Evolutionary conservation across 2,113 vertebrate genomes (phyloP).

Genomic region (Pteronura brasiliensis): DNA sequence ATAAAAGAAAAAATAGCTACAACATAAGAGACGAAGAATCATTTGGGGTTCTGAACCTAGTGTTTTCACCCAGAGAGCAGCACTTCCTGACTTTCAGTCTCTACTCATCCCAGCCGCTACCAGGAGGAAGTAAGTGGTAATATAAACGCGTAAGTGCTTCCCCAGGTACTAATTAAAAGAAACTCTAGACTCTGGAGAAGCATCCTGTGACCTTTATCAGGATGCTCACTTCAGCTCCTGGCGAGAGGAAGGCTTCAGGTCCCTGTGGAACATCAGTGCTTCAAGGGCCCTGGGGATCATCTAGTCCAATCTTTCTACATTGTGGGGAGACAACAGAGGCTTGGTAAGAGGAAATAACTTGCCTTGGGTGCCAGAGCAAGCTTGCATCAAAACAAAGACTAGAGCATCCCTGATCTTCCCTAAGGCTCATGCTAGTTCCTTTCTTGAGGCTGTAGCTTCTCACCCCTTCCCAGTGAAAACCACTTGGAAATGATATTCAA

Average conservation of each 20-base stretch:
- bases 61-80: not conserved
- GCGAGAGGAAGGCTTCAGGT: not conserved
- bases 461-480: not conserved
- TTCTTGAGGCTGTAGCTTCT: not conserved
- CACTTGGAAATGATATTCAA: not conserved
- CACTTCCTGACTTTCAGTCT: not conserved
- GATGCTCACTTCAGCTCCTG: not conserved
- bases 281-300: not conserved
- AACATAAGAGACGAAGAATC: not conserved
- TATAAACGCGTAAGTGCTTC: not conserved
- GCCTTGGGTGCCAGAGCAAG: not conserved
- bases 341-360: not conserved
- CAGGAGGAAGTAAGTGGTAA: not conserved
- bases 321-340: not conserved
- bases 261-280: not conserved
- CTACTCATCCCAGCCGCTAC: not conserved
- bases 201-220: not conserved
- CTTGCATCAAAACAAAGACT: not conserved
- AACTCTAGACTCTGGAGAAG: conserved; percentile 4
- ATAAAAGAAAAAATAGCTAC: not conserved
- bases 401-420: not conserved
- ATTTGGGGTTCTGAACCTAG: not conserved
- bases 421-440: not conserved
- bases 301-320: not conserved
- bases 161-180: not conserved